Percentiles rank a stretch among this genome's conserved stretches.
These are phyloP conservation scores for Epizoanthus scotinus DNA, from an alignment of 92 coral and sea anemone species.

Conservation along the genomic window DNA sequence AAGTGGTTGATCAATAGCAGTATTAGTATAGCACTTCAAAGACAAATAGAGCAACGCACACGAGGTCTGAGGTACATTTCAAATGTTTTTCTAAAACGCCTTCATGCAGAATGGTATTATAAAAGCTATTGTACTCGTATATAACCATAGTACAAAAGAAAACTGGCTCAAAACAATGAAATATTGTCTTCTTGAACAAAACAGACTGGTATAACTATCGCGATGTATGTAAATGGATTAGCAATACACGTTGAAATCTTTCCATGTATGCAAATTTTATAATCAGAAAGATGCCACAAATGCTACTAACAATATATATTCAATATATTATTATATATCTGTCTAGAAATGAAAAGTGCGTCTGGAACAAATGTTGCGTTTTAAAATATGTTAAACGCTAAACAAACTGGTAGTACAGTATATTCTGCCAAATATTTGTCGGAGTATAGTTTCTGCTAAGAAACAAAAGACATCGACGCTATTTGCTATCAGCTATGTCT, in stretches of 20 bases:
- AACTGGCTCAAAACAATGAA: not conserved
- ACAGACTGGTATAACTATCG: not conserved
- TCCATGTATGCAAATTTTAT: not conserved
- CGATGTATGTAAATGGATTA: conserved; percentile 1
- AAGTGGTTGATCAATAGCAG: not conserved
- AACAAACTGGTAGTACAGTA: not conserved
- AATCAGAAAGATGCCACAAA: not conserved
- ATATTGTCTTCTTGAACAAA: conserved; percentile 8
- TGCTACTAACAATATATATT: too few species aligned
- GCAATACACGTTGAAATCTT: too few species aligned
- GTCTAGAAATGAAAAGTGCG: too few species aligned
- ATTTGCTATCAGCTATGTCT: too few species aligned
- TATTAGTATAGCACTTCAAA: conserved; percentile 26
- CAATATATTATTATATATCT: too few species aligned
- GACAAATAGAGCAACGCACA: too few species aligned
- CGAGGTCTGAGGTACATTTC: too few species aligned
- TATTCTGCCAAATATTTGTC: not conserved
- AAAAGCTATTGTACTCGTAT: too few species aligned
- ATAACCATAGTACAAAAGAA: too few species aligned
- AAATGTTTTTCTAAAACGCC: too few species aligned
- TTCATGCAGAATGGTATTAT: too few species aligned
- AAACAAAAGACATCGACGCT: not conserved
- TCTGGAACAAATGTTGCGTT: too few species aligned
- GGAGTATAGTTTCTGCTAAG: not conserved
- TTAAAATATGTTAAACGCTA: not conserved